A percentile compares a stretch with the other conserved stretches of the same genome.
phyloP scores from a whole-genome alignment of 37 sponge, comb jelly and placozoan genomes.

The Eunapius fragilis region DNA sequence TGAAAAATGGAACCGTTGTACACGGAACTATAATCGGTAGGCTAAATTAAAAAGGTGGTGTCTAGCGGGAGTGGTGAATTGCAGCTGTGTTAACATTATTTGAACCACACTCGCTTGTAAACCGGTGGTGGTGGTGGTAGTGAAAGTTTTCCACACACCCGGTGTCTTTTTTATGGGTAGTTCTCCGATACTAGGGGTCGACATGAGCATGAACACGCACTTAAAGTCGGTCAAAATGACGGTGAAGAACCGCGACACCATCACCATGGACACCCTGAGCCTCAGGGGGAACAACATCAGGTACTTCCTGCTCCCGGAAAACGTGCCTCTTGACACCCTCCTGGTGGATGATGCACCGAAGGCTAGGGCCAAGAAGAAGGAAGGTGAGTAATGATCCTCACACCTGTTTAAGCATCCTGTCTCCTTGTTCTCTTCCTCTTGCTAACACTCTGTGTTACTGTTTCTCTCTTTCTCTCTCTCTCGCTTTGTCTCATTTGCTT shows the following conservation, averaged over 20 bases:
- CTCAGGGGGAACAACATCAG: constrained; percentile 97
- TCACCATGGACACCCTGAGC: constrained; percentile 89
- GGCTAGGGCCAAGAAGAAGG: constrained; percentile 63
- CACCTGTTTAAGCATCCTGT: too few species aligned
- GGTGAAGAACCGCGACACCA: constrained; percentile 88
- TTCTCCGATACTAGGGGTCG: too few species aligned
- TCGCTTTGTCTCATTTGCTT: too few species aligned
- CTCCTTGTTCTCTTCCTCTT: too few species aligned
- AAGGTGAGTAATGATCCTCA: constrained; percentile 28
- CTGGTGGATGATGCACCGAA: constrained; percentile 92
- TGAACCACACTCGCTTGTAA: constrained; percentile 9
- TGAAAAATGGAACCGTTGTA: constrained; percentile 98
- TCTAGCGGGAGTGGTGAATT: not conserved
- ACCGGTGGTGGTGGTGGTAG: not conserved
- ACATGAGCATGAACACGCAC: constrained; percentile 99
- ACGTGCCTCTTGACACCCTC: constrained; percentile 92
- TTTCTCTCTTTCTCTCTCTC: too few species aligned
- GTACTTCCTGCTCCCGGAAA: constrained; percentile 95
- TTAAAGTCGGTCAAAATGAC: constrained; percentile 98
- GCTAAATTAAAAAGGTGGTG: not conserved
- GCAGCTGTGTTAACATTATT: not conserved
- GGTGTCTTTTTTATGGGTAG: too few species aligned
- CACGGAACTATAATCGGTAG: constrained; percentile 94
- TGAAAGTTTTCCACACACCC: not conserved
- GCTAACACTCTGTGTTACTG: too few species aligned